phyloP scores from a whole-genome alignment of 2,113 vertebrate genomes.

The Synchiropus splendidus region DNA sequence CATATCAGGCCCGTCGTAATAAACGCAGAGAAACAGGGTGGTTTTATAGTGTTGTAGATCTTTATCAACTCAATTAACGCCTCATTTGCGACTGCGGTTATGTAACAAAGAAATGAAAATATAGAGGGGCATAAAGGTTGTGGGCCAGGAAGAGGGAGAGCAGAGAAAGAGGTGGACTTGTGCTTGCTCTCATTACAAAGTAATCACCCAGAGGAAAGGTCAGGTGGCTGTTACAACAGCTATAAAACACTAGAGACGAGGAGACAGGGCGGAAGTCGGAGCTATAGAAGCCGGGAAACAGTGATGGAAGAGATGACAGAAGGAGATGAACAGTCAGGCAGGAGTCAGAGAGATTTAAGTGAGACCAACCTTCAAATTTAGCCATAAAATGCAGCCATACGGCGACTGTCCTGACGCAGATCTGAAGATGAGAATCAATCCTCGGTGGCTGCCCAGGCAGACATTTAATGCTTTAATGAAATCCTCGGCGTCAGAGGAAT shows the following conservation, averaged over 20 bases:
- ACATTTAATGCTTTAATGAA: conserved; percentile 6
- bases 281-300: conserved; percentile 17
- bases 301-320: conserved; percentile 3
- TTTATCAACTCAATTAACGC: no score
- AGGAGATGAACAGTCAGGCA: conserved; percentile 12
- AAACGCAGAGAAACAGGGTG: no score
- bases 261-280: conserved; percentile 4
- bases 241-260: conserved; percentile 34
- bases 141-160: conserved; percentile 10
- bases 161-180: conserved; percentile 20
- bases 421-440: conserved; percentile 1
- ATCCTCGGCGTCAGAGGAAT: not conserved
- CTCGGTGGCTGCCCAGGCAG: conserved; percentile 9
- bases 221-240: conserved; percentile 50
- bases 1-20: no score
- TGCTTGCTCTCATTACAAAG: conserved; percentile 51
- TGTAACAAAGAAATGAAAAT: no score
- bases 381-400: conserved; percentile 28
- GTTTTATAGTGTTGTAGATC: no score
- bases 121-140: not conserved
- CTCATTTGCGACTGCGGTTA: no score
- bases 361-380: conserved; percentile 23
- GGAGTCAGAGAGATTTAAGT: conserved; percentile 11
- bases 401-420: conserved; percentile 2
- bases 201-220: conserved; percentile 56